These are phyloP conservation scores for Gallirallus australis DNA, from an alignment of 2,797 vertebrate species.

Conservation along the genomic window DNA sequence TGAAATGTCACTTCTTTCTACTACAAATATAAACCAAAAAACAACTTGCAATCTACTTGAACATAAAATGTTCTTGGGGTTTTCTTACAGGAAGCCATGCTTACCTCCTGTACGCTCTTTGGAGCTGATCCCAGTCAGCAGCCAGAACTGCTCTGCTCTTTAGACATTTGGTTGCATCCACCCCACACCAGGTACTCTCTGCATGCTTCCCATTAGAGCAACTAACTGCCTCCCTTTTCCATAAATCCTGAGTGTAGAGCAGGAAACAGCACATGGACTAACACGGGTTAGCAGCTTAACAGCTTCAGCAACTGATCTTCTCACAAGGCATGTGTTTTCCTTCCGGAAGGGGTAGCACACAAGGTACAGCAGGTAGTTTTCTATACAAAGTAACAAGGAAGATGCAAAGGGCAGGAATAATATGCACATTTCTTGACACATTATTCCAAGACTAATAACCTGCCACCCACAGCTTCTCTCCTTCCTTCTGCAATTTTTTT, in stretches of 20 bases:
- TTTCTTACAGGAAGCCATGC: neutral
- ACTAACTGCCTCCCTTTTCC: neutral
- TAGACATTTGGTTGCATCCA: neutral
- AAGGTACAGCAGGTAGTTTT: neutral
- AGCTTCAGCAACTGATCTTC: neutral
- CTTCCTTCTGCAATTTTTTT: neutral
- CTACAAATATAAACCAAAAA: neutral
- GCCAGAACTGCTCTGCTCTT: neutral
- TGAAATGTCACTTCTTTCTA: neutral
- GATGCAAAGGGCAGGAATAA: neutral
- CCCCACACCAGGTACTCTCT: neutral
- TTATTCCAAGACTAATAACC: constrained; percentile 17
- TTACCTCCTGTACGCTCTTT: neutral
- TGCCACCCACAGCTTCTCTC: neutral
- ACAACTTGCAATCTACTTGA: neutral
- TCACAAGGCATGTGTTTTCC: neutral
- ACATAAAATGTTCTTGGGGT: neutral
- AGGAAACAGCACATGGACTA: neutral
- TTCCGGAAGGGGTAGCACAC: neutral
- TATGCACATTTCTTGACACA: neutral
- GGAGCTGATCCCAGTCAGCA: neutral
- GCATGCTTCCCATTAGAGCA: neutral
- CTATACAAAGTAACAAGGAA: neutral
- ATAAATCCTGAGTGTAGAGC: neutral
- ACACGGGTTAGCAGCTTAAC: neutral